phyloP scores from a whole-genome alignment of 2,113 vertebrate species.

The Murina feae region DNA sequence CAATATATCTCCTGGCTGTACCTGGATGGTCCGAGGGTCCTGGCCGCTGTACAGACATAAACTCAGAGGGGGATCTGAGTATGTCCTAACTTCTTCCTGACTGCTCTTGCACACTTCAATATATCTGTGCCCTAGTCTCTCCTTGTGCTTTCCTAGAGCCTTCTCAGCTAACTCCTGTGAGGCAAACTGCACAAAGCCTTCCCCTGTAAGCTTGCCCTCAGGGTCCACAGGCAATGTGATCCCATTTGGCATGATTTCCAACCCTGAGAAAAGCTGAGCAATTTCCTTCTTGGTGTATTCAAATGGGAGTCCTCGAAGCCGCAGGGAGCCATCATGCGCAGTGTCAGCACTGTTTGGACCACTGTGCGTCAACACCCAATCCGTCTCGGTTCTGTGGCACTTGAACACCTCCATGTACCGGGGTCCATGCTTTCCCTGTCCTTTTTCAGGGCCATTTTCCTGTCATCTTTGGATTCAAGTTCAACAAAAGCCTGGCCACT shows the following conservation, averaged over 20 bases:
- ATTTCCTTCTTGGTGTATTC: slow-evolving; percentile 99
- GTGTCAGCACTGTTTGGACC: slow-evolving; percentile 96
- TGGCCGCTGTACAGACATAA: slow-evolving; percentile 70
- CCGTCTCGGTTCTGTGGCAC: slow-evolving; percentile 99
- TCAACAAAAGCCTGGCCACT: too few species aligned
- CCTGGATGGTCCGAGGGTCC: slow-evolving; percentile 70
- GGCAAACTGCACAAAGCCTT: slow-evolving; percentile 87
- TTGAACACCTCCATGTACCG: slow-evolving; percentile 99
- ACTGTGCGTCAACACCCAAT: slow-evolving; percentile 99
- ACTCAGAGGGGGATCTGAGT: slow-evolving; percentile 69
- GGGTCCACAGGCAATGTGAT: slow-evolving; percentile 94
- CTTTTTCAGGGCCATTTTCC: slow-evolving; percentile 95
- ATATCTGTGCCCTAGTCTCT: slow-evolving; percentile 72
- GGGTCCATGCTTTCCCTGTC: slow-evolving; percentile 98
- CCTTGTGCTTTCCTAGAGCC: slow-evolving; percentile 72
- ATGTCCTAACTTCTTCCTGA: slow-evolving; percentile 72
- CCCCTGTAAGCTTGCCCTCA: slow-evolving; percentile 93
- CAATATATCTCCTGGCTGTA: too few species aligned
- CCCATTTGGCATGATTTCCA: slow-evolving; percentile 95
- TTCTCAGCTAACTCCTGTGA: slow-evolving; percentile 73
- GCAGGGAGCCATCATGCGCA: slow-evolving; percentile 89
- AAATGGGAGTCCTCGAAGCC: slow-evolving; percentile 95
- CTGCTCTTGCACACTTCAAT: slow-evolving; percentile 74
- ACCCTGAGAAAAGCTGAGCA: slow-evolving; percentile 98
- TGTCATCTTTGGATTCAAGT: too few species aligned